A percentile compares a stretch with the other conserved stretches of the same genome.
Conservation (phyloP, 2,888 invertebrate species). For the Tiliacea citrago region DNA sequence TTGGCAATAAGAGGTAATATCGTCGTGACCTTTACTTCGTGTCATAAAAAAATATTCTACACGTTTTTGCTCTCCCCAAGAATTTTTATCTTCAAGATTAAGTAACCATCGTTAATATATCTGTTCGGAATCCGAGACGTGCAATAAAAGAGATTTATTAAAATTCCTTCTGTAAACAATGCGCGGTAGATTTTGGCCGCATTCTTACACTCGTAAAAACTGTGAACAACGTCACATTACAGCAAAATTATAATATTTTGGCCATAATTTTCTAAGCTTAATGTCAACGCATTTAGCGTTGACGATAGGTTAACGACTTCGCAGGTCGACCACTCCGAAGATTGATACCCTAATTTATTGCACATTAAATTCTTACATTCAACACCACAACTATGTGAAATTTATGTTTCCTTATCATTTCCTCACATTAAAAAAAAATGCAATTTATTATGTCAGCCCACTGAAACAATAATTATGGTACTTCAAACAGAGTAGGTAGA, state of each 20-base stretch:
- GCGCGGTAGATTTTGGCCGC: conserved; percentile 35
- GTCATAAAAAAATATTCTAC: conserved; percentile 55
- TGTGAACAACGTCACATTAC: conserved; percentile 28
- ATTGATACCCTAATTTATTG: conserved; percentile 60
- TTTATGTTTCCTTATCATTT: conserved; percentile 48
- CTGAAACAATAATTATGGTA: conserved; percentile 48
- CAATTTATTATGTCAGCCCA: conserved; percentile 43
- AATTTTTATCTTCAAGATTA: conserved; percentile 69
- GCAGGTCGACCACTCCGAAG: conserved; percentile 47
- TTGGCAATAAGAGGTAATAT: conserved; percentile 31
- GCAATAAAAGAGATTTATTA: conserved; percentile 74
- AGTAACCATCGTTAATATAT: conserved; percentile 65
- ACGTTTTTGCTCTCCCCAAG: conserved; percentile 56
- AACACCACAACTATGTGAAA: conserved; percentile 57
- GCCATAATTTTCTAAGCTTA: conserved; percentile 57
- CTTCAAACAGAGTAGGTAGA: conserved; percentile 33
- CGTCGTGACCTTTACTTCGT: conserved; percentile 43
- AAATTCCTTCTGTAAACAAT: conserved; percentile 57
- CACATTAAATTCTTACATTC: conserved; percentile 55
- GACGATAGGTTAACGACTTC: conserved; percentile 59
- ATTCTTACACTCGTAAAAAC: conserved; percentile 40
- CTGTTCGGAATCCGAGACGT: conserved; percentile 65
- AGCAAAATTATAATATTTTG: conserved; percentile 57
- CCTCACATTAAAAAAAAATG: conserved; percentile 26
- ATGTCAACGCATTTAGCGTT: conserved; percentile 57